These are phyloP conservation scores for Itoplectis maculator DNA, from an alignment of 2,888 invertebrate species.

Conservation along the genomic window DNA sequence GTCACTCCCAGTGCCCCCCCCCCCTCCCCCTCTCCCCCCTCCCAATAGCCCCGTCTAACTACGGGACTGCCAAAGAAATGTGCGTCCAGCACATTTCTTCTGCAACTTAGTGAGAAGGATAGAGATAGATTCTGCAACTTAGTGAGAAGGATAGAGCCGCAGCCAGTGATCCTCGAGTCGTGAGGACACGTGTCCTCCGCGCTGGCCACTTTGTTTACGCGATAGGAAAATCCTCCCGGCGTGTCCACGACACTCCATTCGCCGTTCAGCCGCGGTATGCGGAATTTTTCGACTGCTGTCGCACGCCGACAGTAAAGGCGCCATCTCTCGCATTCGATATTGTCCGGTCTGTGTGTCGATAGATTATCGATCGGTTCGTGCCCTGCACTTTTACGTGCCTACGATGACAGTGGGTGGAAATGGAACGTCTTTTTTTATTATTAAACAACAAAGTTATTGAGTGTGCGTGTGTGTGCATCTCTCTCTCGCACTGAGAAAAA, in stretches of 20 bases:
- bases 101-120: neutral
- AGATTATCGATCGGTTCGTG: slow-evolving; percentile 69
- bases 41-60: neutral
- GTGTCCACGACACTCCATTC: neutral
- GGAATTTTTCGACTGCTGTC: slow-evolving; percentile 6
- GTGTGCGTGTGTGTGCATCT: neutral
- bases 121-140: too few relatives aligned
- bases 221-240: neutral
- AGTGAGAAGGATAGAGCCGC: neutral
- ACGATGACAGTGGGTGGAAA: neutral
- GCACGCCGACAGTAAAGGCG: slow-evolving; percentile 49
- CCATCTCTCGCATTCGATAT: slow-evolving; percentile 64
- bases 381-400: neutral
- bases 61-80: neutral
- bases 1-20: neutral
- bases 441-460: neutral
- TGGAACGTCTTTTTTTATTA: slow-evolving; percentile 1
- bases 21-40: neutral
- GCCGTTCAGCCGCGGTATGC: neutral
- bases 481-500: too few relatives aligned
- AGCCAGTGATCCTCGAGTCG: slow-evolving; percentile 24
- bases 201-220: slow-evolving; percentile 33
- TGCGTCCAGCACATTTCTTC: neutral
- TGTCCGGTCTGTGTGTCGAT: slow-evolving; percentile 64
- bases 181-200: slow-evolving; percentile 50